phyloP scores from a whole-genome alignment of 2,113 vertebrate species.

The Oncorhynchus masou region DNA sequence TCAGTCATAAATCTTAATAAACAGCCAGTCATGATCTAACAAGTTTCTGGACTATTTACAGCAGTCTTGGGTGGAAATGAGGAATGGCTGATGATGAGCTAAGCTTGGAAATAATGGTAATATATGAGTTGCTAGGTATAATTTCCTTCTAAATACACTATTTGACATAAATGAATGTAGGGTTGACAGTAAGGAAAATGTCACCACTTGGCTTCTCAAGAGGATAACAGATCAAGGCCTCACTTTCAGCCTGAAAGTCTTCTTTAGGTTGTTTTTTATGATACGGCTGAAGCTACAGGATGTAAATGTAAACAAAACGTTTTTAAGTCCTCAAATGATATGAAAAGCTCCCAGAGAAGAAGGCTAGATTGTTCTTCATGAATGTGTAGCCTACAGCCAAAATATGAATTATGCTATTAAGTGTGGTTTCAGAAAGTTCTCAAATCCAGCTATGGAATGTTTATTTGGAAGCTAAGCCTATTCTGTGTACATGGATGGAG shows the following conservation, averaged over 20 bases:
- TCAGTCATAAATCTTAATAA: slow-evolving; percentile 19
- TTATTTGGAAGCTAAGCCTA: slow-evolving; percentile 16
- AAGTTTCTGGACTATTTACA: neutral
- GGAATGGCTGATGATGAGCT: neutral
- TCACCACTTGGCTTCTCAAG: too few species aligned
- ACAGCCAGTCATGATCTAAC: neutral
- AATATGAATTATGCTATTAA: slow-evolving; percentile 10
- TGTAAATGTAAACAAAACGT: neutral
- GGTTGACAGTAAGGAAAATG: neutral
- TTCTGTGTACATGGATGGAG: neutral
- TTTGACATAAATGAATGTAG: neutral
- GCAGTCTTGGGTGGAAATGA: neutral
- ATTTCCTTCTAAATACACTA: neutral
- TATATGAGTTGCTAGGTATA: neutral
- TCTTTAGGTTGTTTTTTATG: neutral
- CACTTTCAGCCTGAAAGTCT: too few species aligned
- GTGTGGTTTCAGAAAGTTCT: slow-evolving; percentile 1
- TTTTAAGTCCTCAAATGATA: neutral
- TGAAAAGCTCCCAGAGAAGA: neutral
- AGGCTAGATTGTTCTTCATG: neutral
- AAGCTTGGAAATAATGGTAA: neutral
- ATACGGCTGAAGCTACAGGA: too few species aligned
- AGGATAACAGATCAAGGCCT: too few species aligned
- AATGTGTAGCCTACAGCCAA: neutral
- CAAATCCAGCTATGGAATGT: slow-evolving; percentile 12